Evolutionary conservation across 2,113 vertebrate genomes (phyloP).

Genomic region (Lasiurus cinereus): DNA sequence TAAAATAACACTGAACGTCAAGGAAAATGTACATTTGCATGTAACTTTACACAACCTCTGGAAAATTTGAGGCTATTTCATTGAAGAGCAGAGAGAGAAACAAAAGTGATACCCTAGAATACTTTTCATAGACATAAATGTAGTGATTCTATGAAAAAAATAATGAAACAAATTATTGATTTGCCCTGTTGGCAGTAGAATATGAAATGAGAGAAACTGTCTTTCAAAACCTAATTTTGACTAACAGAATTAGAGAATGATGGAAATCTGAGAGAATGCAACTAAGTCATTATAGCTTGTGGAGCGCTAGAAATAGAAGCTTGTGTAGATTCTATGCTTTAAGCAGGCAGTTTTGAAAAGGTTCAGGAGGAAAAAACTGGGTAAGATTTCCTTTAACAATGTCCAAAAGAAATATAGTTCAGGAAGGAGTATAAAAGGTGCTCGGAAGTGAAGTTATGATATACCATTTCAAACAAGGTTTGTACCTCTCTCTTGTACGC

Average conservation of each 20-base stretch:
- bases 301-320: constrained; percentile 60
- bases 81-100: constrained; percentile 24
- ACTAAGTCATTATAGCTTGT: constrained; percentile 27
- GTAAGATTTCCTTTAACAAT: constrained; percentile 18
- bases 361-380: background rate
- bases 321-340: constrained; percentile 3
- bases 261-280: constrained; percentile 2
- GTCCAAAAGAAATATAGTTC: background rate
- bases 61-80: constrained; percentile 6
- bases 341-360: constrained; percentile 29
- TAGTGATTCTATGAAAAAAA: background rate
- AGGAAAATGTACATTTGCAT: background rate
- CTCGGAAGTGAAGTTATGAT: constrained; percentile 4
- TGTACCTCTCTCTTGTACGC: background rate
- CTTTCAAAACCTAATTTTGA: constrained; percentile 56
- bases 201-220: constrained; percentile 45
- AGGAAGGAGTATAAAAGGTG: background rate
- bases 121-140: constrained; percentile 33
- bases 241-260: constrained; percentile 19
- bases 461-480: background rate
- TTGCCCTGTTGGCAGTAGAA: background rate
- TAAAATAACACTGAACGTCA: background rate
- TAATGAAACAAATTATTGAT: constrained; percentile 23
- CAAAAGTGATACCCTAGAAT: background rate
- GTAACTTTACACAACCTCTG: constrained; percentile 23